These are phyloP conservation scores for Sinosuthora webbiana DNA, from an alignment of 2,113 vertebrate species.

Conservation along the genomic window DNA sequence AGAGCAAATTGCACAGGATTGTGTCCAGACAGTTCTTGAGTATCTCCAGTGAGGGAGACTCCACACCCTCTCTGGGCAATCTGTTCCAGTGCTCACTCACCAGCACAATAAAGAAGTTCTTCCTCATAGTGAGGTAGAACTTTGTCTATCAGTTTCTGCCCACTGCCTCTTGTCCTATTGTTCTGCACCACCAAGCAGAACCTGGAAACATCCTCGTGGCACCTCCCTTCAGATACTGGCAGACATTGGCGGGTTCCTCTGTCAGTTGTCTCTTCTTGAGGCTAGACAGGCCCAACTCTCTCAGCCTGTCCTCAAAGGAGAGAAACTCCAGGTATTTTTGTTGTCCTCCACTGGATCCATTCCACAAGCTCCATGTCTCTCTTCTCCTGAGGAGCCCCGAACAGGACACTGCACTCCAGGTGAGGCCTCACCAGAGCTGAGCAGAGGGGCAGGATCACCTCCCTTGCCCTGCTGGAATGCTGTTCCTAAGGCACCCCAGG, in stretches of 20 bases:
- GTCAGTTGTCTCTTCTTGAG: neutral
- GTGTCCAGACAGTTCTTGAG: accelerated
- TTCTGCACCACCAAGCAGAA: neutral
- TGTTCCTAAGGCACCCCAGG: neutral
- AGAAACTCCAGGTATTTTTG: neutral
- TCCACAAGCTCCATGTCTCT: neutral
- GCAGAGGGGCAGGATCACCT: neutral
- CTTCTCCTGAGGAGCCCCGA: neutral
- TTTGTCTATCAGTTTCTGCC: neutral
- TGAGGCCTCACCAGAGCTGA: neutral
- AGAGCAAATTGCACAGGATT: neutral
- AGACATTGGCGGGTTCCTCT: neutral
- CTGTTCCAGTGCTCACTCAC: accelerated
- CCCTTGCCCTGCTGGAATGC: neutral
- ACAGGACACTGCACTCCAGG: neutral
- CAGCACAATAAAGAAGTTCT: neutral
- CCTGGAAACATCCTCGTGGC: neutral
- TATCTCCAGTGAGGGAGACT: neutral
- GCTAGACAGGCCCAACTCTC: neutral
- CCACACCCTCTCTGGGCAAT: accelerated
- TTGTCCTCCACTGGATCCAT: accelerated
- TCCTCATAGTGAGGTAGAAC: neutral
- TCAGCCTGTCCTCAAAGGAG: neutral
- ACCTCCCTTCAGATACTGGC: neutral
- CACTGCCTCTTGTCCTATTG: neutral